These are phyloP conservation scores for Sebastes diaconus DNA, from an alignment of 2,797 vertebrate genomes.

Conservation along the genomic window DNA sequence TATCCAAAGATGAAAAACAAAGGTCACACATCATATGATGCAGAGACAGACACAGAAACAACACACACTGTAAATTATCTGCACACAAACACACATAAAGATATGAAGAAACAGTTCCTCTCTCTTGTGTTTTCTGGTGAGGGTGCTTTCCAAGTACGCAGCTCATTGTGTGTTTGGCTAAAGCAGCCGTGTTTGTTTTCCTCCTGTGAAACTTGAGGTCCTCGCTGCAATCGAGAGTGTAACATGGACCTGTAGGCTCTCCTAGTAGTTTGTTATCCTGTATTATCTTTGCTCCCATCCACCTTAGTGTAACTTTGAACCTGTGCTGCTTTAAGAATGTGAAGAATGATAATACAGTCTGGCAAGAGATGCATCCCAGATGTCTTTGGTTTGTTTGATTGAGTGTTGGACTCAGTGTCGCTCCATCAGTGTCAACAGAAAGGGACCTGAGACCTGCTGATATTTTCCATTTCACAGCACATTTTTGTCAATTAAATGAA, in stretches of 20 bases:
- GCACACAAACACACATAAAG: not conserved
- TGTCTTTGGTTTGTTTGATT: conserved; percentile 8
- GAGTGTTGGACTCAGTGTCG: not conserved
- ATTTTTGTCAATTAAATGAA: not conserved
- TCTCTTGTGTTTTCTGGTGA: not conserved
- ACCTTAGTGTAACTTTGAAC: conserved; percentile 13
- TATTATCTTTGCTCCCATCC: not conserved
- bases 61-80: not conserved
- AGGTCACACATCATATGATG: conserved; percentile 10
- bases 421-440: not conserved
- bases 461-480: not conserved
- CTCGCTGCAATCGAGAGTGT: not conserved
- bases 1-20: conserved; percentile 37
- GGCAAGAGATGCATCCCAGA: not conserved
- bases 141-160: not conserved
- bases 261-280: conserved; percentile 22
- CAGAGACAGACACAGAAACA: not conserved
- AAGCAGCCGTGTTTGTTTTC: conserved; percentile 26
- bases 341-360: conserved; percentile 11
- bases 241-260: not conserved
- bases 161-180: conserved; percentile 9
- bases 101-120: not conserved
- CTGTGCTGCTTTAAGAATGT: conserved; percentile 24
- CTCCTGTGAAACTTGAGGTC: conserved; percentile 32
- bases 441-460: not conserved